Percentiles rank a stretch among this genome's conserved stretches.
Evolutionary conservation across 2,888 invertebrate species (phyloP).

Genomic region (Bruchidius siliquastri): DNA sequence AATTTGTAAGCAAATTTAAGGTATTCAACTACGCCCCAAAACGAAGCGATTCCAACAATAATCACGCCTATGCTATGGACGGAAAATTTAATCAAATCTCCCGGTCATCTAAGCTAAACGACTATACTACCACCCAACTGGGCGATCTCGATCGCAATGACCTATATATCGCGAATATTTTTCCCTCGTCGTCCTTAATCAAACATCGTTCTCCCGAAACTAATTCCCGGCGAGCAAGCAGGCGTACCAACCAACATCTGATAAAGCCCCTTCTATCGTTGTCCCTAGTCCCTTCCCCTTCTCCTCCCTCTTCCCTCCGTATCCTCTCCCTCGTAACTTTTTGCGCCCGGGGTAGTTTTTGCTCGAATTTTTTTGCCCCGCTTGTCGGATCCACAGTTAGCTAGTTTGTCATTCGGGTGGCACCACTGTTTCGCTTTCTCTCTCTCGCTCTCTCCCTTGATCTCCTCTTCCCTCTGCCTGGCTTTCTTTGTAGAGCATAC

Average conservation of each 20-base stretch:
- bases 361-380: conserved; percentile 39
- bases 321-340: conserved; percentile 21
- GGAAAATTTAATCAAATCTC: no score
- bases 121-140: no score
- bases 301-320: conserved; percentile 6
- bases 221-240: conserved; percentile 29
- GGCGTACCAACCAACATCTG: conserved; percentile 15
- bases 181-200: conserved; percentile 20
- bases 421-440: conserved; percentile 33
- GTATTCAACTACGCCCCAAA: no score
- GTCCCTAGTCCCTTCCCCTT: conserved; percentile 23
- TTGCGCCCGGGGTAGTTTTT: conserved; percentile 36
- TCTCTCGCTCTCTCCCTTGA: not conserved
- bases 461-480: not conserved
- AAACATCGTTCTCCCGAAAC: conserved; percentile 29
- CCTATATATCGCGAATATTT: conserved; percentile 22
- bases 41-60: no score
- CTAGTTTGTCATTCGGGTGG: conserved; percentile 50
- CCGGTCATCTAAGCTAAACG: no score
- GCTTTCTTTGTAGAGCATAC: not conserved
- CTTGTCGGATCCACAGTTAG: conserved; percentile 51
- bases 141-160: conserved; percentile 14
- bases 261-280: conserved; percentile 3
- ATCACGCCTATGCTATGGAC: no score
- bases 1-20: no score